phyloP scores from a whole-genome alignment of 2,113 vertebrate species.

The Scytalopus superciliaris region DNA sequence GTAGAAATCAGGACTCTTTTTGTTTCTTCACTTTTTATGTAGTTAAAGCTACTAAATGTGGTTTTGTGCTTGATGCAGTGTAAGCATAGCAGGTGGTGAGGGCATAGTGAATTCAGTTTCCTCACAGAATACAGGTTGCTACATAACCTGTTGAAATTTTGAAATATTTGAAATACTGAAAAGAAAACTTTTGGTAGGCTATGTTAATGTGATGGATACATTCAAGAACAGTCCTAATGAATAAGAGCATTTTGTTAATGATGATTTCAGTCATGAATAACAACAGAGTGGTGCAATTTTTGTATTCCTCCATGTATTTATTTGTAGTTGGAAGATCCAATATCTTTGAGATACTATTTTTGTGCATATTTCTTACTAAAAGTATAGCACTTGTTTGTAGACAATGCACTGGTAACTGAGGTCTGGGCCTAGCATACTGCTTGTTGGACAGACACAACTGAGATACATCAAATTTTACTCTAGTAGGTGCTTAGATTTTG shows the following conservation, averaged over 20 bases:
- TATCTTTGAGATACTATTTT: background rate
- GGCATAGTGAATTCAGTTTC: background rate
- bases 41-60: background rate
- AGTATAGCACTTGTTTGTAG: background rate
- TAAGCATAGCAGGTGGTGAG: background rate
- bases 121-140: background rate
- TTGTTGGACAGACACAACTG: background rate
- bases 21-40: background rate
- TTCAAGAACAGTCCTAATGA: background rate
- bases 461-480: background rate
- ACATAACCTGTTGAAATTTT: background rate
- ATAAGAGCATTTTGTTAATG: background rate
- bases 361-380: background rate
- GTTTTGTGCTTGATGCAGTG: background rate
- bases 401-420: background rate
- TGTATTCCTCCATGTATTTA: background rate
- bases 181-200: background rate
- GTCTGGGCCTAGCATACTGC: background rate
- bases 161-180: too few relatives aligned
- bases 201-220: background rate
- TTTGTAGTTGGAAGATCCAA: background rate
- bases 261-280: background rate
- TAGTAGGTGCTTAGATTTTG: background rate
- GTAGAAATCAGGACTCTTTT: background rate
- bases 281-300: background rate